Conservation (phyloP, 2,113 vertebrate species). For the Heterotilapia buettikoferi region DNA sequence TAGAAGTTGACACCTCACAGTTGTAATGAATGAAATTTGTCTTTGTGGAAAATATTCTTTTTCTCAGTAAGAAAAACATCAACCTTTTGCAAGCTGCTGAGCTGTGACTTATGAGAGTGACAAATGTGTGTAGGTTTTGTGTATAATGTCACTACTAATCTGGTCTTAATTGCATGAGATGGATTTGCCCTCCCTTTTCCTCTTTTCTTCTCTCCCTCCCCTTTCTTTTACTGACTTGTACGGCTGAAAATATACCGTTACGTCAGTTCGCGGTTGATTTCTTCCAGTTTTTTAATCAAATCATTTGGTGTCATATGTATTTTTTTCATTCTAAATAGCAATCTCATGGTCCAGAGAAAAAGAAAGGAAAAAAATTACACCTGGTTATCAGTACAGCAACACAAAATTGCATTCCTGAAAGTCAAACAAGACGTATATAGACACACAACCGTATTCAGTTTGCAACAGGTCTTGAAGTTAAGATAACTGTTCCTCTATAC, state of each 20-base stretch:
- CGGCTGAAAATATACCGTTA: background rate
- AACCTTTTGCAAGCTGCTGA: background rate
- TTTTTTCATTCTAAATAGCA: background rate
- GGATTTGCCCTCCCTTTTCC: background rate
- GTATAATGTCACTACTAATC: constrained; percentile 14
- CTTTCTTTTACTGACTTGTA: background rate
- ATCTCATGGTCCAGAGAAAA: background rate
- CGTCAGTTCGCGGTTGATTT: constrained; percentile 19
- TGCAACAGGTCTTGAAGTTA: background rate
- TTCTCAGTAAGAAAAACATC: background rate
- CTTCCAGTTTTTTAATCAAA: constrained; percentile 10
- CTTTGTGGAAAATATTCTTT: background rate
- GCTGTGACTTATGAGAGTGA: constrained; percentile 18
- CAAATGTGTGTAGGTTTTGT: constrained; percentile 17
- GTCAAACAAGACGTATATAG: background rate
- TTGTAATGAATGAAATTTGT: constrained; percentile 19
- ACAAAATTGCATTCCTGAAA: background rate
- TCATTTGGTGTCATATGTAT: background rate
- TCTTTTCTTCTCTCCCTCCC: background rate
- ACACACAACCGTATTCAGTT: background rate
- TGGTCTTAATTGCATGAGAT: constrained; percentile 25
- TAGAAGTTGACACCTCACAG: background rate
- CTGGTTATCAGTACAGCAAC: background rate
- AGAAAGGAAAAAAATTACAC: background rate
- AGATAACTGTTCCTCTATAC: background rate